Evolutionary conservation across 2,888 invertebrate genomes (phyloP).

Genomic region (Saturnia japonica): DNA sequence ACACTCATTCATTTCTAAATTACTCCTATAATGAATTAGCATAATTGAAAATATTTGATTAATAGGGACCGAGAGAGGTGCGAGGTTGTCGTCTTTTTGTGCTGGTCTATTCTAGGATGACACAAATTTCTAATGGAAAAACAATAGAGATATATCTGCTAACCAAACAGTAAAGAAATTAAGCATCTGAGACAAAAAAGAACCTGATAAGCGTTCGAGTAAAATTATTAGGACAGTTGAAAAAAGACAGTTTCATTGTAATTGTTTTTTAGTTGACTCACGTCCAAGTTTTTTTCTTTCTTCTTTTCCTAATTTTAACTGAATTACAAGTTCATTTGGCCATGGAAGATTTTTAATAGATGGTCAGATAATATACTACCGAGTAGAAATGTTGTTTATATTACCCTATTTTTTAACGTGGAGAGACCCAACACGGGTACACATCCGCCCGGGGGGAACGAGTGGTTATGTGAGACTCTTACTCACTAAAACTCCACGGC

Average conservation of each 20-base stretch:
- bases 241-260: not conserved
- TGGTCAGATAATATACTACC: not conserved
- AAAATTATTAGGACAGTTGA: not conserved
- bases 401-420: no score
- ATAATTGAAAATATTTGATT: not conserved
- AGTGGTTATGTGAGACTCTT: no score
- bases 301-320: not conserved
- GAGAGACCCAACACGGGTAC: no score
- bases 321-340: not conserved
- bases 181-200: not conserved
- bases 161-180: not conserved
- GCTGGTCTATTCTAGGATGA: not conserved
- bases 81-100: not conserved
- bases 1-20: not conserved
- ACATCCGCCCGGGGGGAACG: no score
- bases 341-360: not conserved
- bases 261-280: not conserved
- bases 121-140: not conserved
- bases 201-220: not conserved
- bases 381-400: not conserved
- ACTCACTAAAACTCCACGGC: no score
- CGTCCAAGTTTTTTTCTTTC: no score
- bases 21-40: not conserved
- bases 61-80: not conserved
- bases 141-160: no score